Conservation (phyloP, 2,888 invertebrate species). For the Congeria kusceri region DNA sequence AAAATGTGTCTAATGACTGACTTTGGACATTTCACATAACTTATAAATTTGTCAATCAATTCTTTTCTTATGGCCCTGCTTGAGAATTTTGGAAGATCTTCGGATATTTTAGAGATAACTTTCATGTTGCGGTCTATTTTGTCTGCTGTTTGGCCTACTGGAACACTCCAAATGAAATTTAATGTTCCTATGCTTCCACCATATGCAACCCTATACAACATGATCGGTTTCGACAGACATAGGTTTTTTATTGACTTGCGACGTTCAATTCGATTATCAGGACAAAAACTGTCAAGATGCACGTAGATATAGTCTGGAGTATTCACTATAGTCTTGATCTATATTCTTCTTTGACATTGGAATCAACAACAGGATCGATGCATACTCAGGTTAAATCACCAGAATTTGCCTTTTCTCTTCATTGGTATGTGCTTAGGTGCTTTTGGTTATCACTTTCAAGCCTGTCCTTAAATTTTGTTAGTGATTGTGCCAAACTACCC, state of each 20-base stretch:
- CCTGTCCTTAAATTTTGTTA: background rate
- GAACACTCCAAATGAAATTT: constrained; percentile 11
- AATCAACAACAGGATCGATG: background rate
- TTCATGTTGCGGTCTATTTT: background rate
- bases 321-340: background rate
- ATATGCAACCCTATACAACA: constrained; percentile 6
- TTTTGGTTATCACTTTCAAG: constrained; percentile 3
- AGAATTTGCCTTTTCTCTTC: background rate
- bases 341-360: constrained; percentile 6
- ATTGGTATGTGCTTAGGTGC: background rate
- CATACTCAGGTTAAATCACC: background rate
- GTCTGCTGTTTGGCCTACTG: background rate
- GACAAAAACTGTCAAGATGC: background rate
- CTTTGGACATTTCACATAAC: constrained; percentile 19
- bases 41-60: constrained; percentile 9
- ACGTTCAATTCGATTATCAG: background rate
- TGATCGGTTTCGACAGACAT: background rate
- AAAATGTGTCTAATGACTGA: constrained; percentile 15
- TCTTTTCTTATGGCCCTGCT: background rate
- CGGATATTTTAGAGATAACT: background rate
- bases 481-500: background rate
- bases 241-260: background rate
- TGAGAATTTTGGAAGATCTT: background rate
- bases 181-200: constrained; percentile 5
- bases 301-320: background rate